Percentiles rank a stretch among this genome's conserved stretches.
Conservation (phyloP, 2,113 vertebrate species). For the Phyllopteryx taeniolatus region DNA sequence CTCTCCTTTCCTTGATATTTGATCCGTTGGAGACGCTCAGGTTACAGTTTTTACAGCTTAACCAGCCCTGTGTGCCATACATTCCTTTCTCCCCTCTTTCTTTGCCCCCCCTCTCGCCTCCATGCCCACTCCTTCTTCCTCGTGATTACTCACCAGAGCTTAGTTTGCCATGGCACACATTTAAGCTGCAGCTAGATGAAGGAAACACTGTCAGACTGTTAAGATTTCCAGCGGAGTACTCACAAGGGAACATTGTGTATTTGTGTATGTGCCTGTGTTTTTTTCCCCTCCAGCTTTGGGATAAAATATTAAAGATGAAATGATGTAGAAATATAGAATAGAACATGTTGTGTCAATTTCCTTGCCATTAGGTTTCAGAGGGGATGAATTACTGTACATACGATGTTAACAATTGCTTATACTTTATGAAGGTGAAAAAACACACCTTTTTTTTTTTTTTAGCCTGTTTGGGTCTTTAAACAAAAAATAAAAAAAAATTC, state of each 20-base stretch:
- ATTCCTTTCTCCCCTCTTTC: slow-evolving; percentile 94
- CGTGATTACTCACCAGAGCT: slow-evolving; percentile 92
- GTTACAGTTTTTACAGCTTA: slow-evolving; percentile 99
- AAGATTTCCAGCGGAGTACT: slow-evolving; percentile 80
- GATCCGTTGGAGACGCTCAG: slow-evolving; percentile 85
- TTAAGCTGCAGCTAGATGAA: slow-evolving; percentile 87
- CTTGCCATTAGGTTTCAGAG: not conserved
- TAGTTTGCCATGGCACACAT: slow-evolving; percentile 96
- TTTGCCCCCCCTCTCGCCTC: slow-evolving; percentile 63
- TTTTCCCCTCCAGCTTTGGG: slow-evolving; percentile 32
- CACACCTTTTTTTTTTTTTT: not conserved
- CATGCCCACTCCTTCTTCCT: slow-evolving; percentile 58
- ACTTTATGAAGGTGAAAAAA: not conserved
- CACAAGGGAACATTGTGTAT: slow-evolving; percentile 94
- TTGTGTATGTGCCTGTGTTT: slow-evolving; percentile 9
- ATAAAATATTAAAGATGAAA: slow-evolving; percentile 43
- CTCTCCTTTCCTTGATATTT: slow-evolving; percentile 98
- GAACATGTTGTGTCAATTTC: not conserved
- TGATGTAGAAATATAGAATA: slow-evolving; percentile 14
- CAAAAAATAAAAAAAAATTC: slow-evolving; percentile 34
- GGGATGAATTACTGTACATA: not conserved
- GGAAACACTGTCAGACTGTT: slow-evolving; percentile 91
- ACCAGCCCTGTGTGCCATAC: slow-evolving; percentile 93
- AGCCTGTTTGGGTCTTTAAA: slow-evolving; percentile 28
- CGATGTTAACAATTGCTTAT: not conserved